phyloP scores from a whole-genome alignment of 2,888 invertebrate genomes.

The Eilema griseolum region DNA sequence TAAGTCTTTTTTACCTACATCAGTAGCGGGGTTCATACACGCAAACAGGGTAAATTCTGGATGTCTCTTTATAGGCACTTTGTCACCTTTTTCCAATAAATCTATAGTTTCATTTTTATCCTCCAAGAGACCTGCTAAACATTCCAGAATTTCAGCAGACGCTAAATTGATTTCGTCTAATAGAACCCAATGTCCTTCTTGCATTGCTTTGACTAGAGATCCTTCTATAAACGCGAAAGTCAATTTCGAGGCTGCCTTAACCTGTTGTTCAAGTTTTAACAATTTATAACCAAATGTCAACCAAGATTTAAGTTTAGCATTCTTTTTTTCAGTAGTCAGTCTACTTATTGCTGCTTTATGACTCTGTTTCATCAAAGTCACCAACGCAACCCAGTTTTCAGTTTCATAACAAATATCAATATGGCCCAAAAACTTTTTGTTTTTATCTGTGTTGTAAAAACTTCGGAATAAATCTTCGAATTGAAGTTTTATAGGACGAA shows the following conservation, averaged over 20 bases:
- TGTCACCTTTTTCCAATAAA: conserved; percentile 96
- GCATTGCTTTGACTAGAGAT: conserved; percentile 95
- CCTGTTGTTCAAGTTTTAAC: conserved; percentile 90
- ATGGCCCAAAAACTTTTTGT: conserved; percentile 93
- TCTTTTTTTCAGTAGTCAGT: conserved; percentile 71
- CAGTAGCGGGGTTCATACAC: conserved; percentile 99
- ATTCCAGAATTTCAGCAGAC: conserved; percentile 98
- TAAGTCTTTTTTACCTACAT: conserved; percentile 98
- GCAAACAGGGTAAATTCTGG: conserved; percentile 97
- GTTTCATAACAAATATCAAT: conserved; percentile 92
- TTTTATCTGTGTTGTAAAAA: conserved; percentile 92
- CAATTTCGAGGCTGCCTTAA: conserved; percentile 90
- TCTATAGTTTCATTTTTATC: conserved; percentile 93
- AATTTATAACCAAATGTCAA: conserved; percentile 89
- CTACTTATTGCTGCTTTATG: conserved; percentile 88
- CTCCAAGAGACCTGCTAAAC: conserved; percentile 96
- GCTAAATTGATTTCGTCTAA: conserved; percentile 99
- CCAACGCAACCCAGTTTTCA: conserved; percentile 90
- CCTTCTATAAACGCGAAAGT: conserved; percentile 98
- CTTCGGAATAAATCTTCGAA: conserved; percentile 94
- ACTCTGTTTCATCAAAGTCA: conserved; percentile 92
- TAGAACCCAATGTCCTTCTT: conserved; percentile 97
- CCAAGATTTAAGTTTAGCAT: conserved; percentile 87
- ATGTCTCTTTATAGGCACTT: conserved; percentile 93
- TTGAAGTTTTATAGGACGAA: conserved; percentile 93